Evolutionary conservation across 2,113 vertebrate genomes (phyloP), one percentile per base, ranked within the genome.

Genomic region (Hemiprocne comata): DNA sequence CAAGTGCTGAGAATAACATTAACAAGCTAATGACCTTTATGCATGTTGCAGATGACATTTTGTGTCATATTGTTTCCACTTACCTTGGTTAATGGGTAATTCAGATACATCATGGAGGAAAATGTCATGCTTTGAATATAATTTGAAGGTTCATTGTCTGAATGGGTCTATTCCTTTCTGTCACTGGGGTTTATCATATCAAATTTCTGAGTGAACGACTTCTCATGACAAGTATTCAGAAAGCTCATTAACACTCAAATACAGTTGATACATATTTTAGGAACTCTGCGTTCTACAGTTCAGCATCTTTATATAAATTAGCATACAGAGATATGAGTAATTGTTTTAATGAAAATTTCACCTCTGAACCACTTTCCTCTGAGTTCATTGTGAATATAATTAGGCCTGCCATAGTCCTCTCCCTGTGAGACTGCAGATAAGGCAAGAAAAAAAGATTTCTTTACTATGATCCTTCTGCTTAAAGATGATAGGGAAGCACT

Each of bases 331-430:
- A 97, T 97, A 97, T 61, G 58, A 95, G 53, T 97, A 98, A 98
- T 97, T 97, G 90, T 97, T 98, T 97, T 97, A 97, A 96, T 94
- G 94, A 97, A 97, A 96, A 96, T 97, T 97, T 97, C 89, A 97
- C 96, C 94, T 97, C 90, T 94, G 87, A 57, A 96, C 80, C 65
- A 89, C 64, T 95, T 92, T 95, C 51, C 81, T 94, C 80, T 93
- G 72, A 95, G 84, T 97, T 97, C 76, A 87, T 87, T 97, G 89
- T 97, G 92, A 97, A 95, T 94, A 88, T 97, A 98, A 92, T 98
- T 98, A 96, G 38, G 74, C 95, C 96, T 98, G 72, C 86, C 86
- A 87, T 84, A 86, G 75, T 90, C 28, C 44, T 97, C 72, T 97
- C 89, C 93, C 97, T 97, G 96, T 93, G 93, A 97, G 91, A 84